These are phyloP conservation scores for Pristionchus maxplancki DNA, from an alignment of 2,888 invertebrate species.

Conservation along the genomic window DNA sequence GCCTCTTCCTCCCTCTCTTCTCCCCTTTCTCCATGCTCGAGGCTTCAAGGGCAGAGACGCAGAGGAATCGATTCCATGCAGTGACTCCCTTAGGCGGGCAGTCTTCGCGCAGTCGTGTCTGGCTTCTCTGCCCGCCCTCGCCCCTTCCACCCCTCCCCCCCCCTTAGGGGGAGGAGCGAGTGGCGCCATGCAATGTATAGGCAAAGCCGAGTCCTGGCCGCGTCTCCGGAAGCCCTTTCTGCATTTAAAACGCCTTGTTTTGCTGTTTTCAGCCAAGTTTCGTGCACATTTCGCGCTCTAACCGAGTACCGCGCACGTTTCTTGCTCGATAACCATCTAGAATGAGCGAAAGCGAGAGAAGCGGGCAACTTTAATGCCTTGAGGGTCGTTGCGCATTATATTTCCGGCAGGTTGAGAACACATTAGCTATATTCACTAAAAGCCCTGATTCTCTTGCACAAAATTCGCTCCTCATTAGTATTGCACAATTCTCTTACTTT, in stretches of 20 bases:
- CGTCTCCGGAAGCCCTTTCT: background rate
- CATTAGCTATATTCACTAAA: background rate
- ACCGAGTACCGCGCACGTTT: background rate
- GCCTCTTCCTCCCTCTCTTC: constrained; percentile 1
- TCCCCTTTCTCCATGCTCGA: constrained; percentile 24
- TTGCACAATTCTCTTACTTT: too few species aligned
- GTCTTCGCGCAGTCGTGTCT: background rate
- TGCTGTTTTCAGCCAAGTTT: background rate
- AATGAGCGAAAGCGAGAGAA: background rate
- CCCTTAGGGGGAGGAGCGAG: background rate
- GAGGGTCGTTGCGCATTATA: background rate
- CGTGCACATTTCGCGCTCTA: background rate
- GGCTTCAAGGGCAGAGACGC: constrained; percentile 39
- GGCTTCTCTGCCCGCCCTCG: constrained; percentile 35
- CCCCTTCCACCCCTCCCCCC: too few species aligned
- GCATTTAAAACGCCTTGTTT: background rate
- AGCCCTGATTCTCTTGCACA: background rate
- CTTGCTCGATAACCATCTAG: background rate
- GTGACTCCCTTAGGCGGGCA: background rate
- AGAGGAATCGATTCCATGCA: constrained; percentile 32
- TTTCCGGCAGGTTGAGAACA: background rate
- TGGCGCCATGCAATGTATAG: constrained; percentile 31
- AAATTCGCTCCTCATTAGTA: too few species aligned
- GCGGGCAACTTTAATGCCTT: background rate
- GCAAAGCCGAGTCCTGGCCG: background rate